Evolutionary conservation across 2,888 invertebrate species (phyloP).

Genomic region (Athripsodes cinereus): DNA sequence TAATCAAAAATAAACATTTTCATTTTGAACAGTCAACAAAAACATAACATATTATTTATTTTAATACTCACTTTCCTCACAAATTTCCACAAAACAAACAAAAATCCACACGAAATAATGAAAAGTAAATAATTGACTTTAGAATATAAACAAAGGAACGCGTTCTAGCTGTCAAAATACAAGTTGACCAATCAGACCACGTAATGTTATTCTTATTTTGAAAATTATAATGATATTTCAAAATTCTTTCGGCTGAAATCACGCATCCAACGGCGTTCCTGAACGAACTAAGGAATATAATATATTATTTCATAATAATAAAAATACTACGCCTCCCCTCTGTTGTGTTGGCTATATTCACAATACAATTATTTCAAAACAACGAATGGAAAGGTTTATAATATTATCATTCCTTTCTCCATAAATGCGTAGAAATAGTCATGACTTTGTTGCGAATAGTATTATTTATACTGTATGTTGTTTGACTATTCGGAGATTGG

Average conservation of each 20-base stretch:
- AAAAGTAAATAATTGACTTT: conserved; percentile 1
- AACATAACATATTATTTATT: neutral
- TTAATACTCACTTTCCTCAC: conserved; percentile 14
- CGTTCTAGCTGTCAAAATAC: neutral
- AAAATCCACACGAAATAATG: conserved; percentile 6
- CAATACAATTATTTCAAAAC: neutral
- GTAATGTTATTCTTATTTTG: neutral
- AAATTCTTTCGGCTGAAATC: neutral
- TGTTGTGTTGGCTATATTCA: neutral
- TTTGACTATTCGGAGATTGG: neutral
- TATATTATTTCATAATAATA: neutral
- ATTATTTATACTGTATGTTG: neutral
- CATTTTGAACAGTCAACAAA: neutral
- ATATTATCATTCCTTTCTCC: neutral
- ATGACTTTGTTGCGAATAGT: neutral
- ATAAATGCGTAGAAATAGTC: neutral
- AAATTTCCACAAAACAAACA: conserved; percentile 9
- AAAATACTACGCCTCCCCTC: neutral
- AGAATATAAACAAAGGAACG: neutral
- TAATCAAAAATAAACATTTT: no score
- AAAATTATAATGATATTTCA: no score
- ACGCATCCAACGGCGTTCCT: neutral
- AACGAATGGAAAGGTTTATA: neutral
- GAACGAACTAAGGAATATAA: neutral
- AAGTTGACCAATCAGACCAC: neutral